Base-by-base conservation (phyloP, 2,113 vertebrate genomes). In the Mionectes macconnelli region DNA sequence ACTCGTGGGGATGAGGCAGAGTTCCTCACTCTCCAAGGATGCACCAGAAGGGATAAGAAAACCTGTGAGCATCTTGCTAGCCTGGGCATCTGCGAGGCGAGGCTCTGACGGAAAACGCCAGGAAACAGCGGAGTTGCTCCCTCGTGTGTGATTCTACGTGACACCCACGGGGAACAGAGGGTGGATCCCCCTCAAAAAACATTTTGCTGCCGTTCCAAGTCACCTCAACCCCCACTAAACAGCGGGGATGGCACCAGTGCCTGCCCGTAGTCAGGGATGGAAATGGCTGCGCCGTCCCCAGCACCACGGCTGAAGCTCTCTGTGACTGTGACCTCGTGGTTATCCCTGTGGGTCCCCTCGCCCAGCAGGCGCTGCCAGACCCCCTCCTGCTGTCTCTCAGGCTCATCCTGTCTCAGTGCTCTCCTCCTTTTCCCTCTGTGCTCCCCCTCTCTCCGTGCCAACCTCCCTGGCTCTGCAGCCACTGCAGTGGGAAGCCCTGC, bases 21-120 rank as follows among this genome's bases (percentile, higher is more conserved):
- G 31, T 44, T 72, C 55, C 37, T 84, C 0, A 0, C 47, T 66
- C 50, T 9, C 2, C 62, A 73, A 77, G 87, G 87, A 74, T 17
- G 42, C 33, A 74, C 45, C 80, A 91, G 77, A 89, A 93, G 39
- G 89, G 69, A 60, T 28, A 85, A 81, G 77, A 64, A 89, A 82
- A 82, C 40, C 52, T 49, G 70, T 22, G 31, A 78, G 93, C n/a
- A 68, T 62, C 87, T 68, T 35, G 57, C 66, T 60, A 93, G 84
- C 33, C 93, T 73, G 70, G 91, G 87, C 69, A 82, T 76, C 90
- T 91, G 78, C 72, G 92, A 91, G 52, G 52, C 82, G 69, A 57
- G 64, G 74, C 62, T 76, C 8, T 1, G 31, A 21, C 8, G 31
- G 75, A 73, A 75, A 94, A 90, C 14, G 28, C 28, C 56, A 79